Conservation (phyloP, 2,888 invertebrate species). For the Zygaena filipendulae region DNA sequence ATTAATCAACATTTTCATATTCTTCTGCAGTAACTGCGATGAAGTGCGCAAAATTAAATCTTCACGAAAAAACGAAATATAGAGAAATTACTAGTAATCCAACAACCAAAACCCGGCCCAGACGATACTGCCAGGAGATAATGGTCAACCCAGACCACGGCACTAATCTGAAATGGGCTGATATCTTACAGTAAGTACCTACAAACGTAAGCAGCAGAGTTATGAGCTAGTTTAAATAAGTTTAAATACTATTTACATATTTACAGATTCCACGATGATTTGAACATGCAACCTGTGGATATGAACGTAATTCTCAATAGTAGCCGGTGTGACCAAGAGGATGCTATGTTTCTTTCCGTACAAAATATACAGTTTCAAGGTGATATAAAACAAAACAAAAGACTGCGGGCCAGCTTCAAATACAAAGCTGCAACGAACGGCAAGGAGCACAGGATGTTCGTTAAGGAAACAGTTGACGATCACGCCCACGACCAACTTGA, state of each 20-base stretch:
- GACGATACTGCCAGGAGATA: conserved; percentile 50
- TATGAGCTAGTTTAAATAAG: not conserved
- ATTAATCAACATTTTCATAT: no score
- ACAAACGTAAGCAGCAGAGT: not conserved
- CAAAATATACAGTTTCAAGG: conserved; percentile 54
- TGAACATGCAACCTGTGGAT: conserved; percentile 15
- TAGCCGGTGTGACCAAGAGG: conserved; percentile 20
- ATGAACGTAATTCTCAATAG: conserved; percentile 19
- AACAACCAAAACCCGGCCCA: conserved; percentile 24
- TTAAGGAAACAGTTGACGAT: conserved; percentile 40
- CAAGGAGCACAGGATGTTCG: conserved; percentile 50
- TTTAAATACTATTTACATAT: conserved; percentile 7
- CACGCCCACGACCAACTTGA: conserved; percentile 21
- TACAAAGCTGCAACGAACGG: conserved; percentile 34
- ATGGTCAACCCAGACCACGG: conserved; percentile 49
- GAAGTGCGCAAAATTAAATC: conserved; percentile 47
- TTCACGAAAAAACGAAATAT: conserved; percentile 40
- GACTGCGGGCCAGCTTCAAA: conserved; percentile 44
- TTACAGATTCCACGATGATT: conserved; percentile 36
- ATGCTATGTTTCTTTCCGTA: conserved; percentile 44
- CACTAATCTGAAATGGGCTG: conserved; percentile 44
- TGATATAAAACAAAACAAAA: conserved; percentile 29
- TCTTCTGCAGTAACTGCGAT: no score
- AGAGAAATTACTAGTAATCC: no score
- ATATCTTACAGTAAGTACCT: conserved; percentile 20